Base-by-base conservation (phyloP, 2,113 vertebrate species). In the Suncus etruscus region DNA sequence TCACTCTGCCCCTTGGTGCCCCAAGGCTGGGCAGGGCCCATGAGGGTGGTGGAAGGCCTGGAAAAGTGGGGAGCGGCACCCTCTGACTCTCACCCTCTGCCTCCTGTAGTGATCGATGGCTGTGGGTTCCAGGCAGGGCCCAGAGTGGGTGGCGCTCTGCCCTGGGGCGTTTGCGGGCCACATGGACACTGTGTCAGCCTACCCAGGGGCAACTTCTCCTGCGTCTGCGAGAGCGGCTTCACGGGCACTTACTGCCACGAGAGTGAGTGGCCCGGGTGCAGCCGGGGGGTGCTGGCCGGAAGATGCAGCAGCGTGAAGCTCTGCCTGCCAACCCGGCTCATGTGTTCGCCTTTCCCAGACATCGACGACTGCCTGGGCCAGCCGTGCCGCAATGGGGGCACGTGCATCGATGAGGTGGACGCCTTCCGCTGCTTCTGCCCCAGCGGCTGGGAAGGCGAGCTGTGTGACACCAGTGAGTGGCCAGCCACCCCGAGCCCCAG, bases 201-300 rank as follows among this genome's bases (percentile, higher is more conserved):
- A 86, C 98, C 98, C 0, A 98, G 98, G 20, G 99, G 99, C 61
- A 99, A 99, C 97, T 99, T 99, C 96, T 99, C 99, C 93, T 99
- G 99, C 89, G 97, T 98, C 86, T 99, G 99, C 45, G 98, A 99
- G 47, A 97, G 97, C 18, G 99, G 99, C 80, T 99, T 99, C 97
- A 99, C 99, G 3, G 99, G 99, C 87, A 96, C 96, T 79, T 99
- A 99, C 96, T 99, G 99, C 96, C 99, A 99, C 8, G 99, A 99
- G 97, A 99, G 99, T 99, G 98, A 98, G 99, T 98, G 45, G 54
- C 3, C 1, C 0, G 7, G 45, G 0, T 5, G 0, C 31, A 1
- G 0, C 24, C 27, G 2, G 65, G 65, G 58, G 58, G 39, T 39
- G 39, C 39, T 39, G 39, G 5, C 6, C 0, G 4, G 45, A 2